Conservation (phyloP, 1,140 invertebrate genomes). For the Drosophila arawakana region DNA sequence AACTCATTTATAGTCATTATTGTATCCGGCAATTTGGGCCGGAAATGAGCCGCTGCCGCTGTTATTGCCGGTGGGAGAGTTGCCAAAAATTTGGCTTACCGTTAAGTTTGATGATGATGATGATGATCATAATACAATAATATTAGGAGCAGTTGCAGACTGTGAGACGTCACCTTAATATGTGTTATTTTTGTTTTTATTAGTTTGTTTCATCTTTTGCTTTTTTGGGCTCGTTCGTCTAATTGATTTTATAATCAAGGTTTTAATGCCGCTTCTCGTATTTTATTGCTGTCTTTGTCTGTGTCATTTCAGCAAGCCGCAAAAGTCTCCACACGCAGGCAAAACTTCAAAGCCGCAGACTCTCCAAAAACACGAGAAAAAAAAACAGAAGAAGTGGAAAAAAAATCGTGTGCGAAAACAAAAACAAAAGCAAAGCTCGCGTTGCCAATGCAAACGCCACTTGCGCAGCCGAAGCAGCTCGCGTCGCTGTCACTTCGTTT, state of each 20-base stretch:
- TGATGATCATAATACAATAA: slow-evolving; percentile 36
- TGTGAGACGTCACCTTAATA: slow-evolving; percentile 49
- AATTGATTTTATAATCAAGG: slow-evolving; percentile 82
- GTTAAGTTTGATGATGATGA: slow-evolving; percentile 42
- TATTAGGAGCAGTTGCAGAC: slow-evolving; percentile 44
- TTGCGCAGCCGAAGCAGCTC: slow-evolving; percentile 67
- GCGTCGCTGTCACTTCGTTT: slow-evolving; percentile 52
- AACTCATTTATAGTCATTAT: slow-evolving; percentile 76
- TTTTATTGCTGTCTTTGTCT: slow-evolving; percentile 31
- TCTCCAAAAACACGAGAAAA: slow-evolving; percentile 51
- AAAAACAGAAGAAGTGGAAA: neutral
- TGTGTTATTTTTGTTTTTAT: slow-evolving; percentile 27
- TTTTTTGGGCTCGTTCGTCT: slow-evolving; percentile 30
- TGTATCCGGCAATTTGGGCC: slow-evolving; percentile 70
- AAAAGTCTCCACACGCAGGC: slow-evolving; percentile 42
- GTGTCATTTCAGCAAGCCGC: slow-evolving; percentile 64
- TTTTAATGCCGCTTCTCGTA: slow-evolving; percentile 68
- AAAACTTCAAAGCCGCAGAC: slow-evolving; percentile 46
- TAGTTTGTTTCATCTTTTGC: slow-evolving; percentile 30
- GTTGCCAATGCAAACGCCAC: slow-evolving; percentile 63
- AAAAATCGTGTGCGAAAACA: slow-evolving; percentile 40
- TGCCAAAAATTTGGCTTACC: slow-evolving; percentile 52
- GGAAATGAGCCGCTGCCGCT: slow-evolving; percentile 57
- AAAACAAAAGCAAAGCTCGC: slow-evolving; percentile 34
- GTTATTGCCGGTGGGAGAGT: slow-evolving; percentile 20